Conservation (phyloP, 1,140 invertebrate species). For the Drosophila pachea region DNA sequence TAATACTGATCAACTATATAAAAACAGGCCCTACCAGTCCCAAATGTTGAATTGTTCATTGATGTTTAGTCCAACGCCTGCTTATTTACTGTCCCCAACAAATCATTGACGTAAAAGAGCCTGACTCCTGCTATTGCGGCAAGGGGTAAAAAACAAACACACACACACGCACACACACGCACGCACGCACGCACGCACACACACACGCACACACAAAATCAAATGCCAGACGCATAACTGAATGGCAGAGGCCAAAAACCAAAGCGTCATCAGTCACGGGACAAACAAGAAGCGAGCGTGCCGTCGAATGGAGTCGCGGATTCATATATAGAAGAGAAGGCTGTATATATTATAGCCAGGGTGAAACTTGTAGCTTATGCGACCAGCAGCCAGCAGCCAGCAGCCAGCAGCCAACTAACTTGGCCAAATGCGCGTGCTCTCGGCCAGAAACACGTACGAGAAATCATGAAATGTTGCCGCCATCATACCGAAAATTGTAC, state of each 20-base stretch:
- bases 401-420: constrained; percentile 18
- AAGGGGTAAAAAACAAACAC: too few relatives aligned
- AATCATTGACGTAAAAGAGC: too few relatives aligned
- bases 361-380: constrained; percentile 28
- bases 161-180: too few relatives aligned
- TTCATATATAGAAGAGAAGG: constrained; percentile 47
- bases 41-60: too few relatives aligned
- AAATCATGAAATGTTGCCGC: constrained; percentile 78
- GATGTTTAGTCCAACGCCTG: too few relatives aligned
- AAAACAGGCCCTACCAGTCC: too few relatives aligned
- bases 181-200: too few relatives aligned
- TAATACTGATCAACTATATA: too few relatives aligned
- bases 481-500: constrained; percentile 77
- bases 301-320: constrained; percentile 10
- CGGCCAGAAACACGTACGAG: constrained; percentile 67
- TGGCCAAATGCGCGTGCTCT: constrained; percentile 57
- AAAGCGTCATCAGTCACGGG: constrained; percentile 67
- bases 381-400: constrained; percentile 1
- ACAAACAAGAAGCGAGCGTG: constrained; percentile 54
- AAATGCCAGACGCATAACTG: not conserved
- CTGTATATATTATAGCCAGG: constrained; percentile 53
- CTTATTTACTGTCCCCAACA: too few relatives aligned
- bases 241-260: constrained; percentile 18
- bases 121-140: too few relatives aligned
- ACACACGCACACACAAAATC: not conserved